A percentile compares a stretch with the other conserved stretches of the same genome.
These are phyloP conservation scores for Valencia hispanica DNA, from an alignment of 2,797 vertebrate species.

Conservation along the genomic window DNA sequence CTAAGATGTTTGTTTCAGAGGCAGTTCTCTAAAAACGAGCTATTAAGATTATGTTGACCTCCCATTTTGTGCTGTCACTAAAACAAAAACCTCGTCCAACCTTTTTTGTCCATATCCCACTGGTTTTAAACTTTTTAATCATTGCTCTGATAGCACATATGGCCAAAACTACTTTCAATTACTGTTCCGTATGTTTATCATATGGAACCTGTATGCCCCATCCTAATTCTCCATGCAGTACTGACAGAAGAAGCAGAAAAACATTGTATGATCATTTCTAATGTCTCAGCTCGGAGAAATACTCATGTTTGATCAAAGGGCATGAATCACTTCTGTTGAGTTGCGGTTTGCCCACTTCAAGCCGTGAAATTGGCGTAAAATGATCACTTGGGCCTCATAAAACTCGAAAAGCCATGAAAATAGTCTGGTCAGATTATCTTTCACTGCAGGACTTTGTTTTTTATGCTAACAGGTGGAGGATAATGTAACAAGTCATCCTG, in stretches of 20 bases:
- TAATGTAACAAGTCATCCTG: slow-evolving; percentile 41
- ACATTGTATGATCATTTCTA: slow-evolving; percentile 49
- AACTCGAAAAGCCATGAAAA: slow-evolving; percentile 63
- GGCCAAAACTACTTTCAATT: too few species aligned
- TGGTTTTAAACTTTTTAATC: background rate
- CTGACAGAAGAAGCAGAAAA: slow-evolving; percentile 64
- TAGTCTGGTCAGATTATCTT: slow-evolving; percentile 59
- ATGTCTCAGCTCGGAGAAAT: slow-evolving; percentile 44
- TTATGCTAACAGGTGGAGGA: slow-evolving; percentile 60
- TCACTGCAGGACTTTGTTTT: slow-evolving; percentile 41
- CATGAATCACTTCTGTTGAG: slow-evolving; percentile 11
- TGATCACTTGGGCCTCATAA: slow-evolving; percentile 62
- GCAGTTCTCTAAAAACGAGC: background rate
- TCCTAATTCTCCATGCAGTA: slow-evolving; percentile 39
- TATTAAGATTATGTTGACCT: background rate
- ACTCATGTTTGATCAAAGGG: slow-evolving; percentile 13
- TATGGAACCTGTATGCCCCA: slow-evolving; percentile 13
- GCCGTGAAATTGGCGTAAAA: slow-evolving; percentile 66
- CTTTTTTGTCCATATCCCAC: background rate
- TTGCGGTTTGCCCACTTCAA: slow-evolving; percentile 13
- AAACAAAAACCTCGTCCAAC: background rate
- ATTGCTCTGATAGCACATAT: background rate
- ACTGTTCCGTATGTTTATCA: too few species aligned
- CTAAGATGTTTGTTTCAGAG: too few species aligned
- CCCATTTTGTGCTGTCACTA: background rate